A percentile compares a stretch with the other conserved stretches of the same genome.
phyloP scores from a whole-genome alignment of 2,113 vertebrate species.

The Catharus fuscescens region DNA sequence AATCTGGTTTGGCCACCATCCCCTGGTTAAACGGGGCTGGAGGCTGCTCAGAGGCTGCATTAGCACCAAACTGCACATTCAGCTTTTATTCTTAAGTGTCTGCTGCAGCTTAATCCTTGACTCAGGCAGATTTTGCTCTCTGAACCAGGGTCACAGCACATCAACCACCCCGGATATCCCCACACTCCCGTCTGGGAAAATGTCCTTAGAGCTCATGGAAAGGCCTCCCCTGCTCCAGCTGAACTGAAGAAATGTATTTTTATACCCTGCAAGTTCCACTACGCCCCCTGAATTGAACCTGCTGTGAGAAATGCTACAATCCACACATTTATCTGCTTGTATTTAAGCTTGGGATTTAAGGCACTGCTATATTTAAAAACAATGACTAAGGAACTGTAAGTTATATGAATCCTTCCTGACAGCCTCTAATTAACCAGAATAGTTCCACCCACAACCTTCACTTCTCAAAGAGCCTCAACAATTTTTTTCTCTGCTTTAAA shows the following conservation, averaged over 20 bases:
- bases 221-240: neutral
- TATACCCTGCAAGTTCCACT: neutral
- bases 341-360: slow-evolving; percentile 22
- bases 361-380: slow-evolving; percentile 61
- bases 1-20: accelerated
- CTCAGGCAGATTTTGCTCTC: neutral
- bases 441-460: slow-evolving; percentile 51
- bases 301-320: slow-evolving; percentile 30
- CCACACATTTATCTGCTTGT: slow-evolving; percentile 23
- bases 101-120: neutral
- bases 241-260: slow-evolving; percentile 37
- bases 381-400: slow-evolving; percentile 66
- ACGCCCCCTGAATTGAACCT: slow-evolving; percentile 67
- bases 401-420: slow-evolving; percentile 26
- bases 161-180: accelerated
- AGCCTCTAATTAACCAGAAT: slow-evolving; percentile 58
- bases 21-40: neutral
- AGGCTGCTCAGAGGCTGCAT: neutral
- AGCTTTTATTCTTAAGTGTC: neutral
- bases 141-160: neutral
- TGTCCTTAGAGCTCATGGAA: neutral
- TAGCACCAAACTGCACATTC: neutral
- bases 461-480: neutral
- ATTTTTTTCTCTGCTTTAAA: neutral
- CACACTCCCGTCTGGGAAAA: accelerated